These are phyloP conservation scores for Melinopterus prodromus DNA, from an alignment of 2,888 invertebrate species.

Conservation along the genomic window DNA sequence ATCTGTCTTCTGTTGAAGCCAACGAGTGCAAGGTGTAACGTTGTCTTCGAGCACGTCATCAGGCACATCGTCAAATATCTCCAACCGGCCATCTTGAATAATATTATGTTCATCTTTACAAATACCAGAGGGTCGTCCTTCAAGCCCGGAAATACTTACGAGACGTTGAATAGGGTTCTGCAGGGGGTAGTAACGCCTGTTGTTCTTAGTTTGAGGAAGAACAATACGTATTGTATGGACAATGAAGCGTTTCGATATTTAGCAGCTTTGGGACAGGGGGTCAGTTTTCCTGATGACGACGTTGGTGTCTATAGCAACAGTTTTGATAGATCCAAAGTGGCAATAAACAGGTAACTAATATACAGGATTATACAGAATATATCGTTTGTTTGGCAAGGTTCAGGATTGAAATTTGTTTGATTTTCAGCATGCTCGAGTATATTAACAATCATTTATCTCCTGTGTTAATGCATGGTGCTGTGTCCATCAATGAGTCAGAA, in stretches of 20 bases:
- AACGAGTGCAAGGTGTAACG: conserved; percentile 49
- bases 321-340: conserved; percentile 44
- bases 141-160: conserved; percentile 51
- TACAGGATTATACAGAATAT: not conserved
- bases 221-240: conserved; percentile 55
- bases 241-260: conserved; percentile 54
- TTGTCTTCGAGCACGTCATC: conserved; percentile 53
- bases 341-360: conserved; percentile 20
- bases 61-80: conserved; percentile 52
- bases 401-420: not conserved
- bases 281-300: conserved; percentile 41
- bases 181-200: conserved; percentile 45
- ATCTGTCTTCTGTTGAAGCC: conserved; percentile 53
- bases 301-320: conserved; percentile 44
- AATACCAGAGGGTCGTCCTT: conserved; percentile 50
- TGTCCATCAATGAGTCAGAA: conserved; percentile 54
- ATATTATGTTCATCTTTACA: conserved; percentile 55
- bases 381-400: not conserved
- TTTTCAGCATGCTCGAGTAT: conserved; percentile 36
- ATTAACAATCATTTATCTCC: conserved; percentile 45
- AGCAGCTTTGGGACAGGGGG: conserved; percentile 47
- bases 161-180: conserved; percentile 46
- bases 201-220: conserved; percentile 45
- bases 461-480: conserved; percentile 51
- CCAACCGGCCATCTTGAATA: conserved; percentile 52